Evolutionary conservation across 1,140 invertebrate species (phyloP), one percentile per base, ranked within the genome.

Genomic region (Oreohelix idahoensis): DNA sequence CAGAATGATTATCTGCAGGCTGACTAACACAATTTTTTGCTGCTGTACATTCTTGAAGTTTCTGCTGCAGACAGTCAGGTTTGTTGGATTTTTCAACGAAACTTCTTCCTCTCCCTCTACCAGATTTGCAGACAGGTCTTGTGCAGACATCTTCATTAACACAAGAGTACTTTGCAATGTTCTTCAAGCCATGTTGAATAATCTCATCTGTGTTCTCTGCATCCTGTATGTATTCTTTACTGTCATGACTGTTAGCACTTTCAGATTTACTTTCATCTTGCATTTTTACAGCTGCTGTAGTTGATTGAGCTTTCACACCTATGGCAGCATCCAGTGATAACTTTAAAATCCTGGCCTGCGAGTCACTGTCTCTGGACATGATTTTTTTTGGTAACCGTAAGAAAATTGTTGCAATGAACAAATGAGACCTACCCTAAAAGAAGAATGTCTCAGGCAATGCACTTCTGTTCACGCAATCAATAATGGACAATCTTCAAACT

Each of bases 341-440:
- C 53, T 58, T 58, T 58, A 58, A 58, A 23, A 58, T 58, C 23
- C 53, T 58, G 5, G 8, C 53, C 26, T 15, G 53, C 5, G 4
- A 23, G 53, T 58, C 53, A n/a, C 53, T 58, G 53, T 58, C 53
- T 58, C 42, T 45, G 53, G 53, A 58, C 53, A 58, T 58, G 53
- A 58, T 58, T 58, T 10, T n/a, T 49, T 5, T 5, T 23, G 26
- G 26, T 23, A 58, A 58, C 42, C 15, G 15, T 15, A 45, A 45
- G 42, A 45, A 45, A 15, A 45, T 45, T 45, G 42, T 45, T 8
- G 15, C 42, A 45, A 45, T 8, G 42, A 45, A 45, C 42, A 45
- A 45, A 45, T 45, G 15, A 45, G 42, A 45, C 42, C 15, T 45
- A 15, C 42, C 5, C 42, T 45, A 45, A 15, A 58, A 23, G 10